phyloP scores from a whole-genome alignment of 2,888 invertebrate species.

The Eupelmus urozonus region DNA sequence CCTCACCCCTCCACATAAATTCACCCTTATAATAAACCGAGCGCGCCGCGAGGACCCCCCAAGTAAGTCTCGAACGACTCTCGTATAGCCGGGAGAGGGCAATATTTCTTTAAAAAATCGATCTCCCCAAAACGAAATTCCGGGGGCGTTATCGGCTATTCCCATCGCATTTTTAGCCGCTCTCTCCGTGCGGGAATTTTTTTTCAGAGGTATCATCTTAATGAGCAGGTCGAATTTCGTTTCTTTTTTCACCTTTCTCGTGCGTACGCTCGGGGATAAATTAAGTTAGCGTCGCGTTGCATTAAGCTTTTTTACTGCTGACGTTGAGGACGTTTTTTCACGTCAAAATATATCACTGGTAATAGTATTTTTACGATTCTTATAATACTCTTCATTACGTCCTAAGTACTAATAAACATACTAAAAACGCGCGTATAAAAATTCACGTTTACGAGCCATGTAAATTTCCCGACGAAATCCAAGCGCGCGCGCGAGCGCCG shows the following conservation, averaged over 20 bases:
- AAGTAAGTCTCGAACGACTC: slow-evolving; percentile 25
- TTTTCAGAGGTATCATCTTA: slow-evolving; percentile 11
- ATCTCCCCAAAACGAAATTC: slow-evolving; percentile 55
- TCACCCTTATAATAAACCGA: slow-evolving; percentile 58
- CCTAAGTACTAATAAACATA: too few species aligned
- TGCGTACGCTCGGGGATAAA: slow-evolving; percentile 16
- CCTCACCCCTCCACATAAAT: slow-evolving; percentile 54
- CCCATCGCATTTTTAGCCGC: slow-evolving; percentile 51
- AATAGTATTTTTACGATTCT: too few species aligned
- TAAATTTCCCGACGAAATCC: too few species aligned
- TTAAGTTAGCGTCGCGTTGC: slow-evolving; percentile 14
- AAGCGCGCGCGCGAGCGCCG: too few species aligned
- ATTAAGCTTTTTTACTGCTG: not conserved
- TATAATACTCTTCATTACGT: too few species aligned
- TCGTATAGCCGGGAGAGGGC: not conserved
- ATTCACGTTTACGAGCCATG: too few species aligned
- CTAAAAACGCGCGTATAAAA: too few species aligned
- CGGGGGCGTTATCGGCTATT: slow-evolving; percentile 49
- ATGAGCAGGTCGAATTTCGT: slow-evolving; percentile 20
- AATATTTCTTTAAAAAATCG: slow-evolving; percentile 55
- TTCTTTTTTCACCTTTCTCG: slow-evolving; percentile 17
- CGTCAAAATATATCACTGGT: too few species aligned
- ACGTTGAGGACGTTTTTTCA: too few species aligned
- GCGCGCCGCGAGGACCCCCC: slow-evolving; percentile 13
- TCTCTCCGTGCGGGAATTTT: not conserved